These are phyloP conservation scores for Tupiocoris notatus DNA, from an alignment of 2,888 invertebrate genomes.

Conservation along the genomic window DNA sequence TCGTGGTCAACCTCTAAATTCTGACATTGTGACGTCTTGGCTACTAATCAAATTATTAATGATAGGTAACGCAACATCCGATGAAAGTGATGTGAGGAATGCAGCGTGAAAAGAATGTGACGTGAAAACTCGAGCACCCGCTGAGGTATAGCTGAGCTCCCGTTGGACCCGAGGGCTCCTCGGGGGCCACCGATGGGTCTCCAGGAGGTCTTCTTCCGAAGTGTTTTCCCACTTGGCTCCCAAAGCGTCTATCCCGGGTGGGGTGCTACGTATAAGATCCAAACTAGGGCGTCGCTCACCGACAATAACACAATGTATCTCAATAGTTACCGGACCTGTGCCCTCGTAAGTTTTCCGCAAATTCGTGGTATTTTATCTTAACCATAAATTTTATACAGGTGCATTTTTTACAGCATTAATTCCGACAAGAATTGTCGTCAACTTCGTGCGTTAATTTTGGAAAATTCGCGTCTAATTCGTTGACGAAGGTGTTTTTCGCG, in stretches of 20 bases:
- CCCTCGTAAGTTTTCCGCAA: conserved; percentile 9
- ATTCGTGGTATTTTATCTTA: background rate
- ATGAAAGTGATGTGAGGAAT: background rate
- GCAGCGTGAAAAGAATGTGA: background rate
- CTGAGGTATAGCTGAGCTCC: background rate
- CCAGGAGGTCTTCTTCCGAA: background rate
- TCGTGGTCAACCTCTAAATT: too few relatives aligned
- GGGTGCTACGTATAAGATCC: conserved; percentile 5
- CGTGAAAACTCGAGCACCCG: background rate
- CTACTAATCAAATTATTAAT: too few relatives aligned
- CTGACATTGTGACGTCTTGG: too few relatives aligned
- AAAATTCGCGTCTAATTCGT: too few relatives aligned
- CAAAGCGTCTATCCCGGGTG: background rate
- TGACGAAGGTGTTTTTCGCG: too few relatives aligned
- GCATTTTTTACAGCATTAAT: background rate
- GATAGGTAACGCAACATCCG: too few relatives aligned
- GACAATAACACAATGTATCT: conserved; percentile 19
- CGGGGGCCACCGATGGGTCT: too few relatives aligned
- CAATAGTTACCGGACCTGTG: conserved; percentile 17
- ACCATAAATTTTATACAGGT: too few relatives aligned
- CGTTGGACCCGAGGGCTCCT: background rate
- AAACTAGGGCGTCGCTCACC: conserved; percentile 11
- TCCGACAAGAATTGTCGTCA: too few relatives aligned
- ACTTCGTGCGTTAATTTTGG: too few relatives aligned
- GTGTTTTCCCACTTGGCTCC: background rate